Conservation (phyloP, 2,113 vertebrate genomes). For the Sigmodon hispidus region DNA sequence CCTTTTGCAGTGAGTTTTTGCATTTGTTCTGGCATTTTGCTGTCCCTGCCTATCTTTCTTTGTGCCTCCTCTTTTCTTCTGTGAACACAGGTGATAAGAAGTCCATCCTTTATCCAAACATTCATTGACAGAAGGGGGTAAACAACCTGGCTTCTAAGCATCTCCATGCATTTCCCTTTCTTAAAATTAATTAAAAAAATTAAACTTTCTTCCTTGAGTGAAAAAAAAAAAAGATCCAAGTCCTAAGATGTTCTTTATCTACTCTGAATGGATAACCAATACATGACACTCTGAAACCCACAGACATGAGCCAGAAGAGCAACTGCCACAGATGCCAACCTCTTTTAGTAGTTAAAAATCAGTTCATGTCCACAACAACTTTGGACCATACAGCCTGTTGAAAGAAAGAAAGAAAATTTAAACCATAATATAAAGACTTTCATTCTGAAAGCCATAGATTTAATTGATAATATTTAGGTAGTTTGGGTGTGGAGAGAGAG, state of each 20-base stretch:
- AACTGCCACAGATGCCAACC: not conserved
- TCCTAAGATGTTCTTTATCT: not conserved
- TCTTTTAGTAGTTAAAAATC: not conserved
- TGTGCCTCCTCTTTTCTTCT: not conserved
- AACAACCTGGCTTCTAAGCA: not conserved
- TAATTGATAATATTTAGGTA: not conserved
- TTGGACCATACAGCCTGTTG: not conserved
- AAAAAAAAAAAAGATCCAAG: not conserved
- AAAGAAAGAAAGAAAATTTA: not conserved
- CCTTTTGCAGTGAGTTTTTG: not conserved
- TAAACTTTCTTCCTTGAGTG: not conserved
- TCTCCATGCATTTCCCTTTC: not conserved
- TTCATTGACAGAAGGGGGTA: not conserved
- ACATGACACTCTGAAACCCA: not conserved
- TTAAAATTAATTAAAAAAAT: not conserved
- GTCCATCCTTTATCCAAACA: not conserved
- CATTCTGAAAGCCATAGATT: not conserved
- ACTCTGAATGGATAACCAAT: not conserved
- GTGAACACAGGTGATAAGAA: not conserved
- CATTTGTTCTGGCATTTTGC: not conserved
- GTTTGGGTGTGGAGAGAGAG: not conserved
- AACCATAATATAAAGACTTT: not conserved
- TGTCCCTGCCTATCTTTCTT: not conserved
- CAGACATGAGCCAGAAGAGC: not conserved
- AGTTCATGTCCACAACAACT: not conserved